Base-by-base conservation (phyloP, 2,888 invertebrate genomes). In the Netelia virgata region DNA sequence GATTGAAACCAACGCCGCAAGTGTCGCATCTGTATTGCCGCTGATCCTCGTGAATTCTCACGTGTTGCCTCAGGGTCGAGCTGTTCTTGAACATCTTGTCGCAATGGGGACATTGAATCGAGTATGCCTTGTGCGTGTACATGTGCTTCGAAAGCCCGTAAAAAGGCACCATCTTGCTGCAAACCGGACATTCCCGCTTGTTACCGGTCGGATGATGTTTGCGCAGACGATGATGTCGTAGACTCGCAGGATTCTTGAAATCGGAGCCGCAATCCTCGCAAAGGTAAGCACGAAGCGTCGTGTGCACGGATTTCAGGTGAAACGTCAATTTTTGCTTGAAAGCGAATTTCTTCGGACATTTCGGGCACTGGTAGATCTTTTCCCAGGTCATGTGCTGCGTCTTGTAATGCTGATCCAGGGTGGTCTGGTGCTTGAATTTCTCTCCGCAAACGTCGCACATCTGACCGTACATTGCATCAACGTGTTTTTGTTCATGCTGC, bases 61-160 rank as follows among this genome's bases (percentile, higher is more conserved):
- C 89, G 81, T 93, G 93, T 82, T 93, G 93, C 69, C 93, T 93
- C 23, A 93, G 80, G 0, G 93, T 93, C 9, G 93, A 93, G 3
- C 91, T 91, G 75, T 93, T 93, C 78, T 93, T 93, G 64, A 93
- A 93, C 93, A 93, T 93, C 83, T 93, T 93, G 47, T 93, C 93
- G 43, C 93, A 93, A 61, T 92, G 92, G 3, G 93, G 92, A 88
- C 93, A 93, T 18, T 93, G 89, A 20, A 93, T 93, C 5, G 91
- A 91, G 57, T 93, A 93, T 2, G 92, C 92, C 69, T 93, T 93
- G 75, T 93, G 93, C 0, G 93, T 93, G 76, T 93, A 93, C 93
- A 93, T 93, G 63, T 93, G 93, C 73, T 93, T 93, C 0, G 93
- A 93, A n/a, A 93, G 88, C 74, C 93, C 92, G 74, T 93, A 93